Base-by-base conservation (phyloP, 1,140 invertebrate genomes). In the Yoshiicerus persimilis region DNA sequence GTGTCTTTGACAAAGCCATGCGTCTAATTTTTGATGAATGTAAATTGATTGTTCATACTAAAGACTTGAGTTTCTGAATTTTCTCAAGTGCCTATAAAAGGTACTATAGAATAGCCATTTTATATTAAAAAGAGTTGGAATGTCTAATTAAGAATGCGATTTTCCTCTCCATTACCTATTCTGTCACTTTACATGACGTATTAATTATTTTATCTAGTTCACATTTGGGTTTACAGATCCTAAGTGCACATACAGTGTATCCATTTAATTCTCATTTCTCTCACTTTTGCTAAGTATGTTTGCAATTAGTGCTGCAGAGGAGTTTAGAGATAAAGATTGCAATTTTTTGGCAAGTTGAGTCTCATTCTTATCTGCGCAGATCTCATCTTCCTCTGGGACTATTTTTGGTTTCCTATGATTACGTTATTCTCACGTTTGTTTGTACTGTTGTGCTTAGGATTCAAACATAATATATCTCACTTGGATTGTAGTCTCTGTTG, bases 311-410 rank as follows among this genome's bases (percentile, higher is more conserved):
- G 25, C 23, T 23, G 9, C 8, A 80, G 38, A 30, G 38, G 20
- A 32, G 25, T 30, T 70, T 70, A 10, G 2, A 80, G 34, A 38
- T 80, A 34, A 80, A 32, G 11, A 47, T 84, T 84, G 83, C 83
- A 84, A 84, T 84, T 84, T 84, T 84, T 84, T 84, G 83, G 83
- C 83, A 84, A 84, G 9, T 84, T 84, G 38, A 62, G 13, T 47
- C 83, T 13, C 83, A 47, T 56, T 84, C 38, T 84, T 84, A 84
- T 84, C 83, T 84, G 83, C 83, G 83, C 83, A 84, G 83, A 84
- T 84, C 83, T 84, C 27, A n/a, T 36, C 5, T 34, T 80, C 75
- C 83, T 84, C 38, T 23, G 27, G 41, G 38, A n/a, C 83, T 84
- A 84, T 84, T 84, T 84, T 84, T 47, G 83, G 83, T n/a, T 80